A percentile compares a stretch with the other conserved stretches of the same genome.
Conservation (phyloP, 2,797 vertebrate species). For the Pangasius larnaudii region DNA sequence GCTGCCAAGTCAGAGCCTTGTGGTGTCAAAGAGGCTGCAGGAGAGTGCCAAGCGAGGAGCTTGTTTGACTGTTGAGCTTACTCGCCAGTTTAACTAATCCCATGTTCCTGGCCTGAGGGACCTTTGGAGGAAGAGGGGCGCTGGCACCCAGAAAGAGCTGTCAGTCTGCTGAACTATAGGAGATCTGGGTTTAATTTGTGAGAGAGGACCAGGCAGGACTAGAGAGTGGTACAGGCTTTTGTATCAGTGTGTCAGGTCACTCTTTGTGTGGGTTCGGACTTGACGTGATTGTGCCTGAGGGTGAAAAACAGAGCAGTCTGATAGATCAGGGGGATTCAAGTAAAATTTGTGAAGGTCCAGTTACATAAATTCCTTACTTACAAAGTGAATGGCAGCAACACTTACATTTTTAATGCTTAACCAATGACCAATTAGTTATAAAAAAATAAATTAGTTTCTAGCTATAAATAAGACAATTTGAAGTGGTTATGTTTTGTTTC, state of each 20-base stretch:
- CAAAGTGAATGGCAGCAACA: background rate
- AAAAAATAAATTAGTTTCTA: background rate
- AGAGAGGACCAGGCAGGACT: constrained; percentile 67
- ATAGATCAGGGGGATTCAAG: background rate
- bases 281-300: constrained; percentile 11
- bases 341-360: background rate
- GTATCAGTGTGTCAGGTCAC: constrained; percentile 54
- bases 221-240: constrained; percentile 61
- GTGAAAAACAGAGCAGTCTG: background rate
- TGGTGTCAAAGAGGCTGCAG: constrained; percentile 42
- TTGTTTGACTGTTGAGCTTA: constrained; percentile 60
- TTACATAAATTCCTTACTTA: background rate
- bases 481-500: background rate
- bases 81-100: constrained; percentile 70
- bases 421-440: background rate
- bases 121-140: constrained; percentile 70
- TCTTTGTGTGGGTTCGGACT: background rate
- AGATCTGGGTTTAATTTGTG: constrained; percentile 78
- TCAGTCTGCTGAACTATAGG: constrained; percentile 72
- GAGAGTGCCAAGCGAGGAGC: constrained; percentile 48
- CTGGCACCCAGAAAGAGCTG: constrained; percentile 75
- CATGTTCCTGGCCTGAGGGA: constrained; percentile 68
- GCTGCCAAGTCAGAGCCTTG: constrained; percentile 62
- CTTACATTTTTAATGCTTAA: background rate
- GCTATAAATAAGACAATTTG: background rate